phyloP scores from a whole-genome alignment of 2,888 invertebrate species.

The Nipponacmea schrenckii region DNA sequence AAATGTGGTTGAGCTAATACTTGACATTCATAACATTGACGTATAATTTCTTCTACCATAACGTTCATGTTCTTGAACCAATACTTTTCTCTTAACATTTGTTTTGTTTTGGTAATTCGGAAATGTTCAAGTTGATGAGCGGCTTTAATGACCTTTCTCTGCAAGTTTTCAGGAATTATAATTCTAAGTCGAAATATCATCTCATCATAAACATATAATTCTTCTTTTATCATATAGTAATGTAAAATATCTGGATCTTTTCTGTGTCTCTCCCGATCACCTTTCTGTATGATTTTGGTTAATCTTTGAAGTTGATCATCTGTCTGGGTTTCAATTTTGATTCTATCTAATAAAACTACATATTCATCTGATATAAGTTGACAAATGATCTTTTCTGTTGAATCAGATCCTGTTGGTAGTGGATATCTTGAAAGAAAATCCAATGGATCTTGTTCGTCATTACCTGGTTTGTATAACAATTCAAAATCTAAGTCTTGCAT shows the following conservation, averaged over 20 bases:
- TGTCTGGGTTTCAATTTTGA: slow-evolving; percentile 18
- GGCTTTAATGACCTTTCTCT: slow-evolving; percentile 15
- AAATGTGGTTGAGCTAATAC: not conserved
- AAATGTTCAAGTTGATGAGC: slow-evolving; percentile 18
- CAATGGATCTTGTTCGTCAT: slow-evolving; percentile 11
- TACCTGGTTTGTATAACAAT: slow-evolving; percentile 14
- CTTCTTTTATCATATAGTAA: slow-evolving; percentile 13
- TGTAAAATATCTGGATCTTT: slow-evolving; percentile 9
- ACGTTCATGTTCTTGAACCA: slow-evolving; percentile 16
- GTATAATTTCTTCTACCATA: slow-evolving; percentile 10
- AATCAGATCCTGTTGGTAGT: slow-evolving; percentile 19
- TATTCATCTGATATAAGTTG: slow-evolving; percentile 10
- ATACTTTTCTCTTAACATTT: slow-evolving; percentile 12
- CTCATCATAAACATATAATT: slow-evolving; percentile 10
- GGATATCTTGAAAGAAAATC: slow-evolving; percentile 17
- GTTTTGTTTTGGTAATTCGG: slow-evolving; percentile 16
- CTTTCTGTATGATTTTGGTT: not conserved
- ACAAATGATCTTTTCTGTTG: slow-evolving; percentile 18
- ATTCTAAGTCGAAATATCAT: slow-evolving; percentile 17
- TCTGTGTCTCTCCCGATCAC: slow-evolving; percentile 13
- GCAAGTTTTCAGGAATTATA: slow-evolving; percentile 14
- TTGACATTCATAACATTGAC: slow-evolving; percentile 13
- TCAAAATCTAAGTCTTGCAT: slow-evolving; percentile 23
- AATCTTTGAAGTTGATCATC: slow-evolving; percentile 12
- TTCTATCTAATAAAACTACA: slow-evolving; percentile 16